Evolutionary conservation across 1,140 invertebrate genomes (phyloP).

Genomic region (Manduca sexta): DNA sequence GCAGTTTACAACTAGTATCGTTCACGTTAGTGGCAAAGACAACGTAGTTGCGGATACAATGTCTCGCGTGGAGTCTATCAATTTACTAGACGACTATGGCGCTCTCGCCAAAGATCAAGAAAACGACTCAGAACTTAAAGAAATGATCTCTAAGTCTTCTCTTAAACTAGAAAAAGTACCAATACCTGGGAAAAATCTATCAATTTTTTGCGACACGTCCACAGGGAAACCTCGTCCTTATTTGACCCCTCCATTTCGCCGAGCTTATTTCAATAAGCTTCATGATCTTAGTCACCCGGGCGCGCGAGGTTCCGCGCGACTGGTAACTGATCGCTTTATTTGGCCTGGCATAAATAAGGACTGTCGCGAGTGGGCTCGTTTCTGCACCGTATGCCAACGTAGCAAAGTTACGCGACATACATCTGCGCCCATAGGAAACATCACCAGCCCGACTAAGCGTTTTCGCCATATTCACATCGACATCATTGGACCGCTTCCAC

Average conservation of each 20-base stretch:
- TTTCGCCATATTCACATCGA: conserved; percentile 6
- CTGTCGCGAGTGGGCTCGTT: background rate
- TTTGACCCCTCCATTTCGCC: background rate
- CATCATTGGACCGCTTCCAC: conserved; percentile 6
- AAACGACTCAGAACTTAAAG: too few species aligned
- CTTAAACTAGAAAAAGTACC: background rate
- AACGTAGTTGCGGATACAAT: conserved; percentile 16
- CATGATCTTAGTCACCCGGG: background rate
- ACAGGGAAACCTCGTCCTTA: background rate
- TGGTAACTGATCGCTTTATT: background rate
- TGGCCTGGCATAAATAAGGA: background rate
- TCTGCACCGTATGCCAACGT: background rate
- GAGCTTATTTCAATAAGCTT: background rate
- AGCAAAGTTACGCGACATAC: conserved; percentile 7
- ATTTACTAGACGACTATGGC: too few species aligned
- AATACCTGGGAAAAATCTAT: background rate
- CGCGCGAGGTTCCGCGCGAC: background rate
- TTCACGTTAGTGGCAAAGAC: background rate
- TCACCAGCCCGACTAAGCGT: background rate
- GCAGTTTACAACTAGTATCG: conserved; percentile 8
- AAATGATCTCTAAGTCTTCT: background rate
- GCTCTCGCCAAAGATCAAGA: too few species aligned
- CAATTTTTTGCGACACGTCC: background rate
- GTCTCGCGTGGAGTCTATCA: conserved; percentile 21
- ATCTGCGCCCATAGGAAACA: background rate